Evolutionary conservation across 2,888 invertebrate species (phyloP).

Genomic region (Periphyllus acericola): DNA sequence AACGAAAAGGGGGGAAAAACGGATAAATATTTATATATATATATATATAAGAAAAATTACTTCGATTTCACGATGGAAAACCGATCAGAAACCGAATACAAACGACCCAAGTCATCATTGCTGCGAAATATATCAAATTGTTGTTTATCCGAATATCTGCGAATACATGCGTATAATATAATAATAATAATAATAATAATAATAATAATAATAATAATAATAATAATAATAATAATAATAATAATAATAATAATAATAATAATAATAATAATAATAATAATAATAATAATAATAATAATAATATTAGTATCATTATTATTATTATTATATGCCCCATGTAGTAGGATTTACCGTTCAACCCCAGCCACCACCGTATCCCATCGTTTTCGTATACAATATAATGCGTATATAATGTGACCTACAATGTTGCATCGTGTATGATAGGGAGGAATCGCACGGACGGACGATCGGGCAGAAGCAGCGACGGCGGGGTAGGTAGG

Average conservation of each 20-base stretch:
- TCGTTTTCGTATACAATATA: neutral
- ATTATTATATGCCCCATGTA: neutral
- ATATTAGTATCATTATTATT: too few relatives aligned
- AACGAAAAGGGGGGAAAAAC: neutral
- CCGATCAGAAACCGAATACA: constrained; percentile 7
- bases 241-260: too few relatives aligned
- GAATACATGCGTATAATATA: neutral
- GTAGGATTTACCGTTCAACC: neutral
- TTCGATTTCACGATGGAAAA: neutral
- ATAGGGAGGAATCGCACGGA: neutral
- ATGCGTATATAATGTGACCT: neutral
- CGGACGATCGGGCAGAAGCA: neutral
- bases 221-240: too few relatives aligned
- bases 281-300: too few relatives aligned
- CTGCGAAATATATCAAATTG: neutral
- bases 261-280: too few relatives aligned
- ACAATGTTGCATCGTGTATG: neutral
- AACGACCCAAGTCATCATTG: constrained; percentile 37
- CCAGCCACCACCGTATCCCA: neutral
- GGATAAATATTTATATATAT: neutral
- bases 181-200: too few relatives aligned
- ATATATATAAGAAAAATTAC: neutral
- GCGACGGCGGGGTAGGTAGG: neutral
- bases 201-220: too few relatives aligned
- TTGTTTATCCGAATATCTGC: neutral